phyloP scores from a whole-genome alignment of 2,888 invertebrate species.

The Chymomyza fuscimana region DNA sequence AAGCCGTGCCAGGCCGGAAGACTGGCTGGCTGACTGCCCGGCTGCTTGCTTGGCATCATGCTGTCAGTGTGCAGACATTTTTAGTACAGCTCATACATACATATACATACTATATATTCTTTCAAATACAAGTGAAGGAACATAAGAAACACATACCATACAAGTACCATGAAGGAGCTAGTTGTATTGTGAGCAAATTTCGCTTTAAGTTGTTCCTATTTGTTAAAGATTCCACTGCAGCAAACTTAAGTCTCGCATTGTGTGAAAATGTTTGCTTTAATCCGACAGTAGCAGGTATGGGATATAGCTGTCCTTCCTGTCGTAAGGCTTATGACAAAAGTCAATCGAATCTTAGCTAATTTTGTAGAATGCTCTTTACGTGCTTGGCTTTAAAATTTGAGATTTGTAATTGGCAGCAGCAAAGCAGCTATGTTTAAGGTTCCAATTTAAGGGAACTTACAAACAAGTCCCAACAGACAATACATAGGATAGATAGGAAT shows the following conservation, averaged over 20 bases:
- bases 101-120: constrained; percentile 21
- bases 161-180: neutral
- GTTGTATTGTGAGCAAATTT: constrained; percentile 20
- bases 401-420: too few species aligned
- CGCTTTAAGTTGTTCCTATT: constrained; percentile 55
- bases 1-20: too few species aligned
- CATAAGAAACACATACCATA: neutral
- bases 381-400: too few species aligned
- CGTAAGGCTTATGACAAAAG: too few species aligned
- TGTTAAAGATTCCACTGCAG: constrained; percentile 48
- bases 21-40: constrained; percentile 34
- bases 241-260: constrained; percentile 30
- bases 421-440: too few species aligned
- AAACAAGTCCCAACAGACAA: too few species aligned
- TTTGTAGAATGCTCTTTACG: too few species aligned
- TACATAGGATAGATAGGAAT: too few species aligned
- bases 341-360: too few species aligned
- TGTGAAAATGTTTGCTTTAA: neutral
- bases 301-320: neutral
- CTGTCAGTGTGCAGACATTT: constrained; percentile 68
- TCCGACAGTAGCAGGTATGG: neutral
- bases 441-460: too few species aligned
- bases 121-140: constrained; percentile 4
- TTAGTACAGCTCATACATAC: constrained; percentile 57
- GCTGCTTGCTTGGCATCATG: constrained; percentile 54